Evolutionary conservation across 2,888 invertebrate genomes (phyloP), one percentile per base, ranked within the genome.

Genomic region (Clunio marinus): DNA sequence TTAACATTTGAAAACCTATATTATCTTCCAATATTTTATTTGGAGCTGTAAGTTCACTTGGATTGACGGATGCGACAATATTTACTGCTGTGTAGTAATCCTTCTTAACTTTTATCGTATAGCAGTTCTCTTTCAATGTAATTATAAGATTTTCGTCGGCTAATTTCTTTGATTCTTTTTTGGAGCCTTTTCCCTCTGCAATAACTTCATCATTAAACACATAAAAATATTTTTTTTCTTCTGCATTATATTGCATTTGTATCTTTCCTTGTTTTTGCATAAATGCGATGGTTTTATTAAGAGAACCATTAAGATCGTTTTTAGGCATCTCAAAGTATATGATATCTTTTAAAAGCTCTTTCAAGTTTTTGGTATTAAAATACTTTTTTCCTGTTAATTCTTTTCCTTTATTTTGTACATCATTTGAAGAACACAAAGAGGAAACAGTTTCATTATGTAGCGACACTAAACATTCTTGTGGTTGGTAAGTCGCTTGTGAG

Each of bases 401-500:
- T 58, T 58, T 8, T 13, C 5, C 3, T 2, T 2, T 13, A 17
- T 22, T 17, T 8, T 22, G 17, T 15, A 46, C 46, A 37, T 27
- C 35, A 5, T 8, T 13, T 5, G 5, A 5, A 8, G 35, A 5
- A 8, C 35, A 8, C 5, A 5, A 8, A 5, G 7, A 32, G 35
- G 5, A 5, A 32, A 13, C 35, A 8, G 7, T 17, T 2, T 27
- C 55, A 41, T n/a, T 27, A 2, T 46, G 28, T 10, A 20, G 5
- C 7, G 13, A 1, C n/a, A 27, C 2, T 24, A 41, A 15, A 15
- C 25, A 13, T 17, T 15, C 5, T 35, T 28, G 20, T 15, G 28
- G 28, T 3, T 41, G 46, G 8, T 37, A 37, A 75, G 88, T 88
- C 41, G 85, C 85, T 73, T 87, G 88, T 0, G 90, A 90, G 0